phyloP scores from a whole-genome alignment of 53 echinoderm and acorn worm species.

The Holothuria leucospilota region DNA sequence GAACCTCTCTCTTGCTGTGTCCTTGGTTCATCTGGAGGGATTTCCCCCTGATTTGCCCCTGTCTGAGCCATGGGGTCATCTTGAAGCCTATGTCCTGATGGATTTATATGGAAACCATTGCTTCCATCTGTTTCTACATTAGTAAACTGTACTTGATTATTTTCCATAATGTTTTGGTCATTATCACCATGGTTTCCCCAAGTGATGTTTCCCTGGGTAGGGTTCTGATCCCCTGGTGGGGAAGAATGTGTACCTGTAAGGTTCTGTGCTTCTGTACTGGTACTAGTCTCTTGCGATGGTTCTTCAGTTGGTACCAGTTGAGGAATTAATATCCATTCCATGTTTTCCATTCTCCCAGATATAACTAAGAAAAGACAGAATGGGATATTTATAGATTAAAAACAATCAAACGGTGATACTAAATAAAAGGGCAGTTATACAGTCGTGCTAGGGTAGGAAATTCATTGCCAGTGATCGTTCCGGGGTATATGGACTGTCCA shows the following conservation, averaged over 20 bases:
- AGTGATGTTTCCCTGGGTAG: not conserved
- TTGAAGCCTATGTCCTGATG: not conserved
- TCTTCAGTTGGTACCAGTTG: conserved; percentile 31
- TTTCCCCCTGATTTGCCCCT: not conserved
- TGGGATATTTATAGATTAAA: no score
- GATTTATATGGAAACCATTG: not conserved
- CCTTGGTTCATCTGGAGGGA: no score
- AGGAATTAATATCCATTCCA: conserved; percentile 48
- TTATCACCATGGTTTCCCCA: no score
- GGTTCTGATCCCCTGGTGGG: no score
- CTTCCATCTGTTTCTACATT: not conserved
- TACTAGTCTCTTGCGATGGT: not conserved
- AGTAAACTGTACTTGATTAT: not conserved
- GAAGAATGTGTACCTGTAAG: not conserved
- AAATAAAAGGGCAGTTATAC: no score
- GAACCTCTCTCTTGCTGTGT: not conserved
- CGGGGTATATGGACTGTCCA: no score
- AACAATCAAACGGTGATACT: not conserved
- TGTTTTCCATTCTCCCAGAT: conserved; percentile 38
- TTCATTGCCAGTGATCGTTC: no score
- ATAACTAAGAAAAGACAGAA: not conserved
- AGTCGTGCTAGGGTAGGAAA: no score
- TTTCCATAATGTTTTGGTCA: not conserved
- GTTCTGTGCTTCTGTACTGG: not conserved
- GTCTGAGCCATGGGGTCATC: not conserved